A percentile compares a stretch with the other conserved stretches of the same genome.
These are phyloP conservation scores for Tragelaphus scriptus DNA, from an alignment of 2,113 vertebrate species.

Conservation along the genomic window DNA sequence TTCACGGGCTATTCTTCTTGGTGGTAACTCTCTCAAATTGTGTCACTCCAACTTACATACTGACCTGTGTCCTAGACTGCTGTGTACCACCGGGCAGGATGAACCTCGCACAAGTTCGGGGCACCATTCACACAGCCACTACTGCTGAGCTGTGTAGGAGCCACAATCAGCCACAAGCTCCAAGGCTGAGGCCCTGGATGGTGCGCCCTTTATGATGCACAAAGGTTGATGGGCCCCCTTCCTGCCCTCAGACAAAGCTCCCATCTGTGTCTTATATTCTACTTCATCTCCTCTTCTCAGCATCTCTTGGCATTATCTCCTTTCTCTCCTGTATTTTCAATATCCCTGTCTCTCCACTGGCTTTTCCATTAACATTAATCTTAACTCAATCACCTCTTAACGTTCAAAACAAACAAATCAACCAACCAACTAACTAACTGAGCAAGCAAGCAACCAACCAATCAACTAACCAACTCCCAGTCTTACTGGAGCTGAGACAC, in stretches of 20 bases:
- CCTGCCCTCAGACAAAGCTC: background rate
- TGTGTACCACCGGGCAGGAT: background rate
- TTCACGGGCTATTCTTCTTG: background rate
- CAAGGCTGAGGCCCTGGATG: no score
- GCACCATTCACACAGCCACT: background rate
- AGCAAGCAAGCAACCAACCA: background rate
- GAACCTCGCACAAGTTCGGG: accelerated
- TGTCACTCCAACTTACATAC: background rate
- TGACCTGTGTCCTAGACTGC: no score
- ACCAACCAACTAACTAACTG: background rate
- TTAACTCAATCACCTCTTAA: background rate
- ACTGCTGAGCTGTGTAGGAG: background rate
- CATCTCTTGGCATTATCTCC: background rate
- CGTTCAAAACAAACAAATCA: background rate
- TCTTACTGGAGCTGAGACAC: background rate
- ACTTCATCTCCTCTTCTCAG: background rate
- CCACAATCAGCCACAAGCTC: background rate
- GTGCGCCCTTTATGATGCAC: background rate
- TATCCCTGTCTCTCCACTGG: background rate
- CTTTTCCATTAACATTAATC: background rate
- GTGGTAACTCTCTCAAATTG: background rate
- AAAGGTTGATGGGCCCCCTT: background rate
- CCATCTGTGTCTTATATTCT: background rate
- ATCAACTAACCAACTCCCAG: background rate
- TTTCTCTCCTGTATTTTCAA: background rate